Conservation (phyloP, 1,140 invertebrate genomes). For the Eueides isabella region DNA sequence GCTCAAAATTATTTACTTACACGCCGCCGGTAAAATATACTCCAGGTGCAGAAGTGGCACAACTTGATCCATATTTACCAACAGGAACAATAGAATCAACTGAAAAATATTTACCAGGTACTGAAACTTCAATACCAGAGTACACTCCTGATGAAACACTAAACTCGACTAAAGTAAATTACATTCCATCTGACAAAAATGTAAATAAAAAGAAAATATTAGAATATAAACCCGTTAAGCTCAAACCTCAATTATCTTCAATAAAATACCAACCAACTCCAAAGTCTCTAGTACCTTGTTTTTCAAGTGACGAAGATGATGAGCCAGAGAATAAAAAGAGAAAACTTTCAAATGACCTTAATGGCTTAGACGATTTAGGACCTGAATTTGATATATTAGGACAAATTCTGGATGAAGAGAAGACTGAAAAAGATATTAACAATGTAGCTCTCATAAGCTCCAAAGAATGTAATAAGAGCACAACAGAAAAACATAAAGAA, state of each 20-base stretch:
- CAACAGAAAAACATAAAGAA: conserved; percentile 9
- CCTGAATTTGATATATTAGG: conserved; percentile 80
- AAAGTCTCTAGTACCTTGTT: conserved; percentile 68
- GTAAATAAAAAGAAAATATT: conserved; percentile 68
- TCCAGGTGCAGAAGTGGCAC: conserved; percentile 65
- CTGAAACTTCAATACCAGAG: conserved; percentile 63
- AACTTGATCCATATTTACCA: conserved; percentile 71
- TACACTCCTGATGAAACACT: conserved; percentile 65
- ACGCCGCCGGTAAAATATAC: conserved; percentile 71
- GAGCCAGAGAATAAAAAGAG: conserved; percentile 72
- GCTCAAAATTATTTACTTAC: conserved; percentile 68
- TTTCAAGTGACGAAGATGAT: conserved; percentile 81
- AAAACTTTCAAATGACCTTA: conserved; percentile 70
- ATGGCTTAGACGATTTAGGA: conserved; percentile 76
- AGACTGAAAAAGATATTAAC: conserved; percentile 47
- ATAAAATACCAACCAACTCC: conserved; percentile 76
- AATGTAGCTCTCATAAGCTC: conserved; percentile 34
- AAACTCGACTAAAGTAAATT: conserved; percentile 57
- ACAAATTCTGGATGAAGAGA: conserved; percentile 81
- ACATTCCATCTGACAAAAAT: conserved; percentile 74
- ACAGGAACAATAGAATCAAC: conserved; percentile 60
- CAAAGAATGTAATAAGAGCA: conserved; percentile 42
- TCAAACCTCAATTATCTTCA: conserved; percentile 53
- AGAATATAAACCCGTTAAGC: conserved; percentile 73
- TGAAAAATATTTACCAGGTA: conserved; percentile 72